Conservation (phyloP, 2,113 vertebrate species). For the Pseudorasbora parva region DNA sequence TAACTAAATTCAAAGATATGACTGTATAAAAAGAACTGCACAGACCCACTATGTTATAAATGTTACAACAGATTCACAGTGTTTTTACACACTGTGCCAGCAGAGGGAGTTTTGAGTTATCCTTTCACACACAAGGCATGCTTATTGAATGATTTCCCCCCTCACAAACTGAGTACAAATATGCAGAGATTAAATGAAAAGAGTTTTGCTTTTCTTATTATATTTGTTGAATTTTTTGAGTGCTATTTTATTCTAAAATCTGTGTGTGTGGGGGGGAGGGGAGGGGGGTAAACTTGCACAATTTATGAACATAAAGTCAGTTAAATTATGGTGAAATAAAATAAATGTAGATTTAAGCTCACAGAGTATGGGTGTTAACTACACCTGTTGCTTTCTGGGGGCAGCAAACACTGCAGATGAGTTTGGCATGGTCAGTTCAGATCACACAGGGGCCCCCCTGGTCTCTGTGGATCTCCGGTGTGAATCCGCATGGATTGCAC, state of each 20-base stretch:
- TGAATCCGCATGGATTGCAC: constrained; percentile 74
- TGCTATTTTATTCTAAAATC: background rate
- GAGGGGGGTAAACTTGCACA: background rate
- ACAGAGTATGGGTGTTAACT: constrained; percentile 55
- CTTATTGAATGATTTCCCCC: background rate
- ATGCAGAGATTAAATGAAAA: background rate
- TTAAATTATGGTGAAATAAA: background rate
- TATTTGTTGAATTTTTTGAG: background rate
- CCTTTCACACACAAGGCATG: background rate
- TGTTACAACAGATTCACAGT: background rate
- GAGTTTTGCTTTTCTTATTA: background rate
- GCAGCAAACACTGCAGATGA: constrained; percentile 69
- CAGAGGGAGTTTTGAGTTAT: constrained; percentile 53
- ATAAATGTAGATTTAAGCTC: background rate
- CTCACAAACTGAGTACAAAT: background rate
- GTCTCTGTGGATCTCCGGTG: constrained; percentile 71
- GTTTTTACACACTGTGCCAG: constrained; percentile 33
- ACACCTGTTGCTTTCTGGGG: constrained; percentile 74
- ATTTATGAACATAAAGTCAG: background rate
- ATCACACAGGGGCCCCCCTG: constrained; percentile 56
- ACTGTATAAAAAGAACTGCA: background rate
- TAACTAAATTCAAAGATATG: constrained; percentile 1
- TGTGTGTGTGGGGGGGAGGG: no score
- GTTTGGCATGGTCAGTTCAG: constrained; percentile 61
- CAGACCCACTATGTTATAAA: no score